A percentile compares a stretch with the other conserved stretches of the same genome.
These are phyloP conservation scores for Gymnobelideus leadbeateri DNA, from an alignment of 2,113 vertebrate species.

Conservation along the genomic window DNA sequence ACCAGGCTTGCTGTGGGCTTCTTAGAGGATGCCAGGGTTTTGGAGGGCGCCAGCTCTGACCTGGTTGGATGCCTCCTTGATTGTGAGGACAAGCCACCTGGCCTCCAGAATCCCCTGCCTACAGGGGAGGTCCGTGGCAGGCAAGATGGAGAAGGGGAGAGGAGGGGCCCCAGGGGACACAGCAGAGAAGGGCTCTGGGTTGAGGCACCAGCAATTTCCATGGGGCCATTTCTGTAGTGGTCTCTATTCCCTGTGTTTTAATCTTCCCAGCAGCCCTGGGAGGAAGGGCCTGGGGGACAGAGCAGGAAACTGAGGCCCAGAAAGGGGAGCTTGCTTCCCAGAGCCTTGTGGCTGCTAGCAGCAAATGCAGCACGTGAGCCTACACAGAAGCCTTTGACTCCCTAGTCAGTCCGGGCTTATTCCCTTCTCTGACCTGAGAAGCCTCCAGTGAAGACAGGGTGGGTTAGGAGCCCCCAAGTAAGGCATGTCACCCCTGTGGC, in stretches of 20 bases:
- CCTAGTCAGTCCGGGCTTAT: background rate
- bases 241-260: background rate
- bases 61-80: background rate
- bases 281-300: background rate
- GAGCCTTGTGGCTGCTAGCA: background rate
- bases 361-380: background rate
- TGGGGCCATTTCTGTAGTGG: background rate
- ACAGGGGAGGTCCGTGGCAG: too few species aligned
- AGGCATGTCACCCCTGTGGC: too few species aligned
- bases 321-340: background rate
- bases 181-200: background rate
- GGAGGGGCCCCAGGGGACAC: background rate
- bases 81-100: background rate
- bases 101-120: background rate
- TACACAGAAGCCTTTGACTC: background rate
- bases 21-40: too few species aligned
- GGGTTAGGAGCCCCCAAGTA: too few species aligned
- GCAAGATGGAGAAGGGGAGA: background rate
- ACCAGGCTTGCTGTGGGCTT: background rate
- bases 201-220: background rate
- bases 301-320: background rate
- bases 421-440: background rate
- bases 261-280: background rate
- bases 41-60: background rate
- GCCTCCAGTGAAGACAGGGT: background rate